Conservation (phyloP, 1,140 invertebrate genomes). For the Zaprionus inermis region DNA sequence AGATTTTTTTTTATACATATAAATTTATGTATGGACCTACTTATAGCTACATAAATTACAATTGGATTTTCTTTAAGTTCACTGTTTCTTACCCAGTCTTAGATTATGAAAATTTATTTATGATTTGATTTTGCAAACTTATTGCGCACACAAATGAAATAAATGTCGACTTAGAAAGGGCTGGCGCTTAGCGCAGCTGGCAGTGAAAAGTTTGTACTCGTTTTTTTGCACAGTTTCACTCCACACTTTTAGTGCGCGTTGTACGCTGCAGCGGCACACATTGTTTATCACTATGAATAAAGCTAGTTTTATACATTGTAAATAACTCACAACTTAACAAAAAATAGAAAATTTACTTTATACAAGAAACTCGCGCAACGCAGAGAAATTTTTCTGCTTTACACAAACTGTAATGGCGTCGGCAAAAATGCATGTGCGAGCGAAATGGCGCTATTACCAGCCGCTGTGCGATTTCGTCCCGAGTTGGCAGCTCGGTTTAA, state of each 20-base stretch:
- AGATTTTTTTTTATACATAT: slow-evolving; percentile 4
- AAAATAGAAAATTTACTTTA: slow-evolving; percentile 49
- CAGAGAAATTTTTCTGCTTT: slow-evolving; percentile 71
- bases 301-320: slow-evolving; percentile 57
- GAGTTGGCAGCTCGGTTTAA: slow-evolving; percentile 65
- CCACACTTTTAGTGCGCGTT: slow-evolving; percentile 26
- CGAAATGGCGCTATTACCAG: slow-evolving; percentile 62
- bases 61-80: neutral
- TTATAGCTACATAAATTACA: neutral
- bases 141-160: slow-evolving; percentile 16
- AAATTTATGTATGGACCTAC: slow-evolving; percentile 1
- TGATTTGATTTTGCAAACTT: slow-evolving; percentile 15
- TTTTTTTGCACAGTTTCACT: slow-evolving; percentile 47
- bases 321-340: slow-evolving; percentile 59
- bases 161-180: slow-evolving; percentile 12
- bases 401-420: slow-evolving; percentile 80
- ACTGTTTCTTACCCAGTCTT: slow-evolving; percentile 20
- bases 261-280: slow-evolving; percentile 28
- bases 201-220: slow-evolving; percentile 50
- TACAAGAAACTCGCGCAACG: slow-evolving; percentile 71
- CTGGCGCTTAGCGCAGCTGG: slow-evolving; percentile 46
- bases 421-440: slow-evolving; percentile 77
- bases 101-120: slow-evolving; percentile 2
- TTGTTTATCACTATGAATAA: slow-evolving; percentile 30
- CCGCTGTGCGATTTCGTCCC: slow-evolving; percentile 87